Base-by-base conservation (phyloP, 1,140 invertebrate species). In the Papilio polyxenes region DNA sequence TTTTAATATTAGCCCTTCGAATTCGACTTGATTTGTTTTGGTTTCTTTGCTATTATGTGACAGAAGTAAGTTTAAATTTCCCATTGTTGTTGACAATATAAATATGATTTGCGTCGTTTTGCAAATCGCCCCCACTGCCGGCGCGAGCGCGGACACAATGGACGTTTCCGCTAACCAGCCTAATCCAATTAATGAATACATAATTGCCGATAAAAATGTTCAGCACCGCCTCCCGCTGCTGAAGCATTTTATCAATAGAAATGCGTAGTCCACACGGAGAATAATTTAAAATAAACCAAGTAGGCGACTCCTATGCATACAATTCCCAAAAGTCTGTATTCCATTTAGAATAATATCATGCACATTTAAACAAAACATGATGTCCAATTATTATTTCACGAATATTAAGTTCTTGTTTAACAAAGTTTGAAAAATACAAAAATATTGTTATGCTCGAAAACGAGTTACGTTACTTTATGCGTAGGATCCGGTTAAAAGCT, bases 151-250 rank as follows among this genome's bases (percentile, higher is more conserved):
- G 62, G 62, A 37, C 62, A 65, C 62, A 65, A 65, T 65, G 31
- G 62, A 65, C 23, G 23, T 65, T 31, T 65, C 62, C 62, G 62
- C 62, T 65, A 65, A 65, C 62, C 11, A 65, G 11, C 17, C 62
- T 65, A 65, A 65, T 65, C 62, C 62, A 23, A 65, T 65, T 65
- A 65, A 65, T 59, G 56, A 65, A 65, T 31, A 13, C 62, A 65
- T 65, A 65, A 65, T 65, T 65, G 62, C 20, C 62, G 62, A 65
- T 65, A 65, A 65, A 65, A 65, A 65, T 59, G 56, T 59, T n/a
- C 56, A 59, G n/a, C n/a, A 59, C n/a, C n/a, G 56, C 56, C 17
- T 59, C 56, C 62, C 62, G 0, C 62, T 11, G 3, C n/a, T 7
- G 9, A 23, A 31, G 62, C 23, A 23, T 65, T 65, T 20, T 65